A percentile compares a stretch with the other conserved stretches of the same genome.
Conservation (phyloP, 2,888 invertebrate genomes). For the Drosophila subquinaria region DNA sequence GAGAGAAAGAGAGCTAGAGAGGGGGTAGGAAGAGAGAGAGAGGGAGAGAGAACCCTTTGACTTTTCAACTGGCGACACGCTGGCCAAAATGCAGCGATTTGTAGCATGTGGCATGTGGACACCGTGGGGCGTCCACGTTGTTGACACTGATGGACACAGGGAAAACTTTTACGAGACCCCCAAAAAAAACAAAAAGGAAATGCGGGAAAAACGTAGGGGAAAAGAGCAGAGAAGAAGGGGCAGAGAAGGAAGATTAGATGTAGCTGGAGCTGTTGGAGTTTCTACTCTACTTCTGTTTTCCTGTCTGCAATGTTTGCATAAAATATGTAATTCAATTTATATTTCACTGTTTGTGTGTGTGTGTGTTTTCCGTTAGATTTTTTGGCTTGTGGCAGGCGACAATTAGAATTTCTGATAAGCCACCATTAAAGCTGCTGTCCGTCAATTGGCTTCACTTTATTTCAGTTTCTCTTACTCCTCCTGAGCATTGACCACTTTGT, state of each 20-base stretch:
- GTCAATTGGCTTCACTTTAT: conserved; percentile 39
- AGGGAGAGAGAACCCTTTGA: conserved; percentile 52
- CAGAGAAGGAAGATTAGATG: neutral
- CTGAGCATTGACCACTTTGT: conserved; percentile 19
- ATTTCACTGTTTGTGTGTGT: conserved; percentile 42
- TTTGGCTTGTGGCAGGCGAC: conserved; percentile 61
- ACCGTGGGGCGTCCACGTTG: conserved; percentile 56
- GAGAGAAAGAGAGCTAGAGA: neutral
- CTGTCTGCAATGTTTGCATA: conserved; percentile 69
- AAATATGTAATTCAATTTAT: conserved; percentile 81
- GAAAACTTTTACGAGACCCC: conserved; percentile 44
- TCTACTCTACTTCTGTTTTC: conserved; percentile 11
- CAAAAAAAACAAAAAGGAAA: conserved; percentile 29
- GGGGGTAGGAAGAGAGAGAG: too few species aligned
- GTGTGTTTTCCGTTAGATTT: conserved; percentile 7
- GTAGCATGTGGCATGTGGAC: conserved; percentile 54
- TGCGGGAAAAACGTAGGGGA: conserved; percentile 1
- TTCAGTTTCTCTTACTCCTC: neutral
- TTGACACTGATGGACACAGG: conserved; percentile 64
- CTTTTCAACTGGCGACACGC: conserved; percentile 52
- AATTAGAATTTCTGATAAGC: conserved; percentile 81
- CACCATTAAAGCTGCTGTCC: conserved; percentile 62
- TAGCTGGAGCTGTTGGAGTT: conserved; percentile 7
- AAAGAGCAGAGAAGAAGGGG: neutral
- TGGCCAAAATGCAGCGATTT: conserved; percentile 56